These are phyloP conservation scores for Limenitis arthemis DNA, from an alignment of 2,888 invertebrate species.

Conservation along the genomic window DNA sequence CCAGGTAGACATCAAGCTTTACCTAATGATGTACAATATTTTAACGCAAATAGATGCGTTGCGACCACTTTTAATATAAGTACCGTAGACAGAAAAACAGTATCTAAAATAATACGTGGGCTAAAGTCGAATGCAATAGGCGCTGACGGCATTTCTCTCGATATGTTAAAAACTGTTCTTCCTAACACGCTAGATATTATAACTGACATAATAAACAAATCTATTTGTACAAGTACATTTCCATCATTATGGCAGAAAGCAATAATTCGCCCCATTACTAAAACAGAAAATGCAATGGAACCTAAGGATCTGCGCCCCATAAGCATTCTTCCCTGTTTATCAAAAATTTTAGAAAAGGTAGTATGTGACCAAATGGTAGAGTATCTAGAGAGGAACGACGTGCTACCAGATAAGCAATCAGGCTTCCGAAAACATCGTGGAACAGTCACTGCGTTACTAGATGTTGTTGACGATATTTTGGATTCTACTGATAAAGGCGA, in stretches of 20 bases:
- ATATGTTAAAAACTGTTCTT: background rate
- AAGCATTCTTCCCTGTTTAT: slow-evolving; percentile 15
- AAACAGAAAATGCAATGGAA: slow-evolving; percentile 7
- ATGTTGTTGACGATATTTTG: slow-evolving; percentile 27
- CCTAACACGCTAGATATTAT: background rate
- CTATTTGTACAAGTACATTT: slow-evolving; percentile 2
- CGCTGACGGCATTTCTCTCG: background rate
- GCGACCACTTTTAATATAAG: background rate
- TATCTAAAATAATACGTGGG: background rate
- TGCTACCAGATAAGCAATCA: slow-evolving; percentile 28
- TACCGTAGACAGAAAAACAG: background rate
- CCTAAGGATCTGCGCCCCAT: slow-evolving; percentile 22
- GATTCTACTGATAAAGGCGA: no score
- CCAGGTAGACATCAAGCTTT: background rate
- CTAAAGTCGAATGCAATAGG: background rate
- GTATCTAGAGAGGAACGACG: slow-evolving; percentile 21
- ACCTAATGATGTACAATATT: background rate
- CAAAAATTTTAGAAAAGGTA: slow-evolving; percentile 20
- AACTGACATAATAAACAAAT: slow-evolving; percentile 6
- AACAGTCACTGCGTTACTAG: slow-evolving; percentile 29
- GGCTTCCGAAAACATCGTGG: slow-evolving; percentile 27
- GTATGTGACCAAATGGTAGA: slow-evolving; percentile 19
- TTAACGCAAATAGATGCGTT: background rate
- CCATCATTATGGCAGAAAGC: slow-evolving; percentile 12
- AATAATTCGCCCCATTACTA: slow-evolving; percentile 15